Conservation (phyloP, 2,113 vertebrate genomes). For the Apaloderma vittatum region DNA sequence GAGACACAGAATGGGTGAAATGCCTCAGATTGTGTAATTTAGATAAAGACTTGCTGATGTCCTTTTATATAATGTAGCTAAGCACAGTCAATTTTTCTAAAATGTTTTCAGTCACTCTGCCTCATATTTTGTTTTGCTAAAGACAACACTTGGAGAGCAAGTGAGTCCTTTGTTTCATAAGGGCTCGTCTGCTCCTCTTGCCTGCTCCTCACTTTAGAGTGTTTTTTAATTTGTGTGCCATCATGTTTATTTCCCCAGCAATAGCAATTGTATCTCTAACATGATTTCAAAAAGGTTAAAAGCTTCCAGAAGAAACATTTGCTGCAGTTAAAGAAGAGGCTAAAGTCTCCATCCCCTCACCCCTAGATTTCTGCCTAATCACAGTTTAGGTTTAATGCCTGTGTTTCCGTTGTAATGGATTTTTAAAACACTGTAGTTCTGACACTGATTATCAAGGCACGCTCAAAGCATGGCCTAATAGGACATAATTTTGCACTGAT, state of each 20-base stretch:
- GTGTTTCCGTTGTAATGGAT: neutral
- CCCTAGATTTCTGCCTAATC: neutral
- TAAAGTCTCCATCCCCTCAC: neutral
- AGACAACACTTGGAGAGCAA: neutral
- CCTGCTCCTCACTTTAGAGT: neutral
- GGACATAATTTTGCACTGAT: neutral
- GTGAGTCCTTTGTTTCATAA: conserved; percentile 28
- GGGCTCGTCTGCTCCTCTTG: conserved; percentile 16
- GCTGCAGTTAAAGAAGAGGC: neutral
- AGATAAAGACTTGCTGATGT: conserved; percentile 14
- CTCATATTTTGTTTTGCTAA: conserved; percentile 31
- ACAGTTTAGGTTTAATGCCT: neutral
- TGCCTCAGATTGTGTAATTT: conserved; percentile 29
- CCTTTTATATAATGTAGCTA: neutral
- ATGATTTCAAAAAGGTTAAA: neutral
- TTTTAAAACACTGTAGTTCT: neutral
- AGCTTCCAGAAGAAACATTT: neutral
- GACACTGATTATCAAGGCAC: neutral
- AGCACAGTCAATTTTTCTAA: conserved; percentile 33
- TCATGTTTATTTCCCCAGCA: conserved; percentile 57
- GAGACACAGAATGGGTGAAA: conserved; percentile 17
- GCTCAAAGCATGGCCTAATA: neutral
- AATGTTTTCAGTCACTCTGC: conserved; percentile 40
- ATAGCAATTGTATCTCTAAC: neutral
- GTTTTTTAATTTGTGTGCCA: neutral